Percentiles rank a stretch among this genome's conserved stretches.
Conservation (phyloP, 2,797 vertebrate genomes). For the Smutsia gigantea region DNA sequence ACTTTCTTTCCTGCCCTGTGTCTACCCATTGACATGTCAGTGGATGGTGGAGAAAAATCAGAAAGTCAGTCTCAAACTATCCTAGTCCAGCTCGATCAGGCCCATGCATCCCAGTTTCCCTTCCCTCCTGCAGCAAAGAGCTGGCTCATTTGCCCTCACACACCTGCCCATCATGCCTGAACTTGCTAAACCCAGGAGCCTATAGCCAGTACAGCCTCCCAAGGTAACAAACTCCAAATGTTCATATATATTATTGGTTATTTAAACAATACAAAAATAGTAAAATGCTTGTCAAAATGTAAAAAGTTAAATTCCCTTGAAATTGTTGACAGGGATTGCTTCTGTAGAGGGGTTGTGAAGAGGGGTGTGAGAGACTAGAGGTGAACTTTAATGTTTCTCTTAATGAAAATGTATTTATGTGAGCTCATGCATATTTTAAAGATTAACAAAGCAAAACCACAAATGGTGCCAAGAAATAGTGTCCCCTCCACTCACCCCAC, state of each 20-base stretch:
- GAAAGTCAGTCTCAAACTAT: not conserved
- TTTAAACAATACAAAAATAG: not conserved
- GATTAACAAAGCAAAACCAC: conserved; percentile 3
- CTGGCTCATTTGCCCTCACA: not conserved
- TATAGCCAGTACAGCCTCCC: not conserved
- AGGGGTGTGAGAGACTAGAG: not conserved
- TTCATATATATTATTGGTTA: not conserved
- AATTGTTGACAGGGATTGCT: not conserved
- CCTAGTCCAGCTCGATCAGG: not conserved
- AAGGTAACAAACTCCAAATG: not conserved
- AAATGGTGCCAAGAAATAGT: not conserved
- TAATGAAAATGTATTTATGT: not conserved
- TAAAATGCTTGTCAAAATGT: not conserved
- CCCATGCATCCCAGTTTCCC: no score
- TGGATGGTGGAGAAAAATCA: not conserved
- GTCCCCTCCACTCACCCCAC: not conserved
- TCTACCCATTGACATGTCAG: accelerated
- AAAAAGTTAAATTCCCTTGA: not conserved
- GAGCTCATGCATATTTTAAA: not conserved
- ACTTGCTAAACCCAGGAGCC: not conserved
- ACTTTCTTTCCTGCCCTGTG: not conserved
- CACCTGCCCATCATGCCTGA: not conserved
- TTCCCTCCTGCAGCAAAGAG: not conserved
- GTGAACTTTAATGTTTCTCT: not conserved
- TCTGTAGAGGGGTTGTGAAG: not conserved